phyloP scores from a whole-genome alignment of 2,113 vertebrate species.

The Mungos mungo region DNA sequence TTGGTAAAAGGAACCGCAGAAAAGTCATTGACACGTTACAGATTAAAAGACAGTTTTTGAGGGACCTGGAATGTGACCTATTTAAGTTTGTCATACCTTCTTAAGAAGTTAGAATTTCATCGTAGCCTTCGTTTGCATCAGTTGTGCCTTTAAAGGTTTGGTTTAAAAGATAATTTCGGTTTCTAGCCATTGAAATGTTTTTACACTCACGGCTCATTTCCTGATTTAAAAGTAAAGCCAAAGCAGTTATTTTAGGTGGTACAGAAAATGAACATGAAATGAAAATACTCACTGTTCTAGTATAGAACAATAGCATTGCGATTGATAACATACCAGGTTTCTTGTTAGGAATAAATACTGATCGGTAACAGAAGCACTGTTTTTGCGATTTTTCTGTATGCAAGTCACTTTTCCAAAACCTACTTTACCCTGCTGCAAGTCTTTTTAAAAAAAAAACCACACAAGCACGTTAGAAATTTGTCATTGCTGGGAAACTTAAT shows the following conservation, averaged over 20 bases:
- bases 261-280: not conserved
- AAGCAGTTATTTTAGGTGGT: not conserved
- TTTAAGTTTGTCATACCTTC: constrained; percentile 15
- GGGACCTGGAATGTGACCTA: constrained; percentile 49
- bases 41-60: constrained; percentile 37
- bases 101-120: constrained; percentile 28
- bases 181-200: constrained; percentile 29
- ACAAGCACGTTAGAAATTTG: not conserved
- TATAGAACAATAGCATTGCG: not conserved
- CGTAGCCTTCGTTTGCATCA: not conserved
- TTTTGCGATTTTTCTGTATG: not conserved
- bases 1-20: not conserved
- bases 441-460: not conserved
- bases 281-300: not conserved
- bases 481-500: constrained; percentile 26
- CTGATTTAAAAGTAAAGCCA: constrained; percentile 34
- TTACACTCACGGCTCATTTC: not conserved
- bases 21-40: constrained; percentile 28
- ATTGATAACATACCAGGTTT: not conserved
- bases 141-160: constrained; percentile 38
- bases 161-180: constrained; percentile 2
- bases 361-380: constrained; percentile 5
- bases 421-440: not conserved
- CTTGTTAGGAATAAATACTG: constrained; percentile 40
- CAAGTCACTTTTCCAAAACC: not conserved